Evolutionary conservation across 2,888 invertebrate species (phyloP).

Genomic region (Nesidiocoris tenuis): DNA sequence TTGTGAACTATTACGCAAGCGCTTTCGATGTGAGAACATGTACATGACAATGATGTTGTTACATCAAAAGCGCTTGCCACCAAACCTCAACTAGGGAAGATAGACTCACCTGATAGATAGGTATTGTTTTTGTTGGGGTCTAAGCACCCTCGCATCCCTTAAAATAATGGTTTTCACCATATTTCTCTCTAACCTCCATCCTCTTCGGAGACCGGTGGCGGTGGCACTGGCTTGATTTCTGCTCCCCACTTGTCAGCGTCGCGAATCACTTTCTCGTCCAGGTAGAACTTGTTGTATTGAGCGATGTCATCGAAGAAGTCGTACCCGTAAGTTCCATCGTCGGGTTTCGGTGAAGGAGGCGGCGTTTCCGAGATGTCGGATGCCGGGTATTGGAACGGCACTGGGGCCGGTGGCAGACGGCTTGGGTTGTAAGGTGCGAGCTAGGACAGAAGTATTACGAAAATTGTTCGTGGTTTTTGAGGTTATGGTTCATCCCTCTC

Average conservation of each 20-base stretch:
- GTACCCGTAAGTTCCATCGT: slow-evolving; percentile 34
- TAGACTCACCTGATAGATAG: no score
- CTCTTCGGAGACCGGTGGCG: slow-evolving; percentile 9
- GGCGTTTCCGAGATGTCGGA: slow-evolving; percentile 42
- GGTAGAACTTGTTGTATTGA: slow-evolving; percentile 46
- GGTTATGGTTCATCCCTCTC: no score
- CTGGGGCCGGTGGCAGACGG: slow-evolving; percentile 45
- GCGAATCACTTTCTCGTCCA: slow-evolving; percentile 43
- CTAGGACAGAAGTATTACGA: slow-evolving; percentile 24
- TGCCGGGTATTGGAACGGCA: slow-evolving; percentile 46
- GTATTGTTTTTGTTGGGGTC: no score
- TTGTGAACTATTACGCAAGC: no score
- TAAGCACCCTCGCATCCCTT: no score
- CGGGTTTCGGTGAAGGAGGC: slow-evolving; percentile 25
- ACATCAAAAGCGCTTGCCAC: no score
- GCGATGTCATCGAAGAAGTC: slow-evolving; percentile 47
- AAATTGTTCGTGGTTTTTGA: no score
- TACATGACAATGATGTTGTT: no score
- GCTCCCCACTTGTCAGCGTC: slow-evolving; percentile 44
- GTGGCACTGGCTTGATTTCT: slow-evolving; percentile 29
- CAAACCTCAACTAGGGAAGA: no score
- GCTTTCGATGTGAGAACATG: no score
- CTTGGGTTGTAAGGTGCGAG: slow-evolving; percentile 24
- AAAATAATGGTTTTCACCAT: no score
- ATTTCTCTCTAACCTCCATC: background rate